phyloP scores from a whole-genome alignment of 2,888 invertebrate genomes.

The Junonia oenone region DNA sequence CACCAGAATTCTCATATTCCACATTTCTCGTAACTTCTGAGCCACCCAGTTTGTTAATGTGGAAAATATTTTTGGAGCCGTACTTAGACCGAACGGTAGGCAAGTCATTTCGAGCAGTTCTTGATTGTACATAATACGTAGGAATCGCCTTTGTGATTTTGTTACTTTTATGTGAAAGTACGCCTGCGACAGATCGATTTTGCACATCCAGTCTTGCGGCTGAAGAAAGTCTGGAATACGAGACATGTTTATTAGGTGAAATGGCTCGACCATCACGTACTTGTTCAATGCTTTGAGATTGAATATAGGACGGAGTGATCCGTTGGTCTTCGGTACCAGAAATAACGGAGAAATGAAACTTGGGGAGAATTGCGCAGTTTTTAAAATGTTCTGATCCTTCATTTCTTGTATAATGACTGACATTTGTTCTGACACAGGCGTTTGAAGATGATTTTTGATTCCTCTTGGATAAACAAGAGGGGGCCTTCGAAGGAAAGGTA shows the following conservation, averaged over 20 bases:
- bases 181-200: constrained; percentile 21
- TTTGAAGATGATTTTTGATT: background rate
- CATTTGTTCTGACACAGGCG: constrained; percentile 20
- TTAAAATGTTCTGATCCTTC: constrained; percentile 1
- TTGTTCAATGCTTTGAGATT: constrained; percentile 32
- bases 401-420: constrained; percentile 12
- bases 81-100: constrained; percentile 30
- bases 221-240: constrained; percentile 32
- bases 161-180: constrained; percentile 25
- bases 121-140: constrained; percentile 21
- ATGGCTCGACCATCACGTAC: constrained; percentile 25
- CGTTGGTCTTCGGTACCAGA: constrained; percentile 31
- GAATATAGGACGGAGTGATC: constrained; percentile 31
- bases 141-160: constrained; percentile 21
- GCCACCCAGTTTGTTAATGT: constrained; percentile 29
- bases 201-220: constrained; percentile 15
- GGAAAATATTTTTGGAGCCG: constrained; percentile 26
- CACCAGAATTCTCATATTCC: constrained; percentile 21
- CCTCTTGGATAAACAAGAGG: background rate
- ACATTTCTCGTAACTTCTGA: constrained; percentile 17
- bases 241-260: constrained; percentile 30
- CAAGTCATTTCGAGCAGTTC: constrained; percentile 27
- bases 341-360: constrained; percentile 35
- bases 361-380: constrained; percentile 17
- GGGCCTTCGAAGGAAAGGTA: constrained; percentile 6